Evolutionary conservation across 2,888 invertebrate species (phyloP), one percentile per base, ranked within the genome.

Genomic region (Cosmopolites sordidus): DNA sequence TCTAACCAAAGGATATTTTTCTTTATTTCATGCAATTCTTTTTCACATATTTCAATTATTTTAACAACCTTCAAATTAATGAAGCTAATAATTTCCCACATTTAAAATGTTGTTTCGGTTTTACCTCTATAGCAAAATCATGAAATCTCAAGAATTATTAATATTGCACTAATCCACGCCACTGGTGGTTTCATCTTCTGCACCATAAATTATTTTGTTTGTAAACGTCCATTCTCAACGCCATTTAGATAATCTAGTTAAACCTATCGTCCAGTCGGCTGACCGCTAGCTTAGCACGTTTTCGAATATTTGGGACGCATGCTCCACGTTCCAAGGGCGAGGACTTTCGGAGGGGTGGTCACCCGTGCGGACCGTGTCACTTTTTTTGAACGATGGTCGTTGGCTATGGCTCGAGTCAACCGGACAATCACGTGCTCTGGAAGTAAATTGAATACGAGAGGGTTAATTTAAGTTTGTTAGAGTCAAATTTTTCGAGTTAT

Each of bases 201-300:
- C 40, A 14, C 30, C 33, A 54, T 54, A 42, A 54, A 50, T 51
- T 22, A 55, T 48, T 51, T 44, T 51, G 55, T 51, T 51, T 55
- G 48, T 48, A 55, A 43, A 43, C 16, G 51, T 27, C 48, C 51
- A 55, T 55, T 55, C 55, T 59, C 55, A 58, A 54, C 58, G 59
- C 62, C 56, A 59, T 60, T 62, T 58, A 56, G 51, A 51, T 59
- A 58, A 63, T 55, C 60, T 44, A 17, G 57, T 58, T 58, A 60
- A 60, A 62, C 58, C 60, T 58, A 59, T 58, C 62, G 48, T 39
- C 54, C 30, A 43, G 45, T 51, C 37, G 40, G 41, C 38, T 56
- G 56, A 53, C 56, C 56, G 46, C 37, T 39, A 49, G 49, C 39
- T 52, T 43, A 12, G 17, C 55, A 55, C 50, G 46, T 47, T 37